These are phyloP conservation scores for Ophion obscuratus DNA, from an alignment of 2,888 invertebrate genomes.

Conservation along the genomic window DNA sequence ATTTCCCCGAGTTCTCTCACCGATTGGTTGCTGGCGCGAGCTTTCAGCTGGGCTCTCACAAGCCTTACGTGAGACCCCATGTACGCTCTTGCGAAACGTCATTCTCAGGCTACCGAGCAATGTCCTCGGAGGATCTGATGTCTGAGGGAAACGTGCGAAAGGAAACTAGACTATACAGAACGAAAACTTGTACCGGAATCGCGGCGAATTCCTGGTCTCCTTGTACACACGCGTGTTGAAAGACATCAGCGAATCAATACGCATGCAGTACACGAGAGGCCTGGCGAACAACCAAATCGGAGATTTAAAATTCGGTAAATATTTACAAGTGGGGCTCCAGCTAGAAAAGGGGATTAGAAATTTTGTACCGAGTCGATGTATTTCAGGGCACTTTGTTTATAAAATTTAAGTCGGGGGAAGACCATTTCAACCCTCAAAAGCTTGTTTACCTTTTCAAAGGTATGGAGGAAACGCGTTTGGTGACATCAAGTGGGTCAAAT, in stretches of 20 bases:
- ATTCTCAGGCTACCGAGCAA: conserved; percentile 66
- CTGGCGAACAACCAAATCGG: background rate
- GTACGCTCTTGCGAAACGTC: conserved; percentile 50
- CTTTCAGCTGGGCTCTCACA: conserved; percentile 32
- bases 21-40: conserved; percentile 36
- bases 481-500: too few relatives aligned
- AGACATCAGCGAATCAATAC: conserved; percentile 20
- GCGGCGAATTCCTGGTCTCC: conserved; percentile 12
- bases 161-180: conserved; percentile 56
- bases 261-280: background rate
- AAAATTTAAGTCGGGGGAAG: too few relatives aligned
- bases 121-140: conserved; percentile 58
- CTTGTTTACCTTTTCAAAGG: too few relatives aligned
- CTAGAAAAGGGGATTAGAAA: too few relatives aligned
- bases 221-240: conserved; percentile 5
- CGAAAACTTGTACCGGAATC: conserved; percentile 41
- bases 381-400: too few relatives aligned
- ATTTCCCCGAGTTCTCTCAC: conserved; percentile 65
- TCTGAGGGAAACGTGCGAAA: conserved; percentile 58
- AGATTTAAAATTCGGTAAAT: too few relatives aligned
- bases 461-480: too few relatives aligned
- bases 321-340: too few relatives aligned
- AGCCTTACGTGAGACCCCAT: conserved; percentile 33
- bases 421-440: too few relatives aligned
- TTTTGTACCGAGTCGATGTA: too few relatives aligned